Percentiles rank a stretch among this genome's conserved stretches.
These are phyloP conservation scores for Tortricodes alternella DNA, from an alignment of 2,888 invertebrate species.

Conservation along the genomic window DNA sequence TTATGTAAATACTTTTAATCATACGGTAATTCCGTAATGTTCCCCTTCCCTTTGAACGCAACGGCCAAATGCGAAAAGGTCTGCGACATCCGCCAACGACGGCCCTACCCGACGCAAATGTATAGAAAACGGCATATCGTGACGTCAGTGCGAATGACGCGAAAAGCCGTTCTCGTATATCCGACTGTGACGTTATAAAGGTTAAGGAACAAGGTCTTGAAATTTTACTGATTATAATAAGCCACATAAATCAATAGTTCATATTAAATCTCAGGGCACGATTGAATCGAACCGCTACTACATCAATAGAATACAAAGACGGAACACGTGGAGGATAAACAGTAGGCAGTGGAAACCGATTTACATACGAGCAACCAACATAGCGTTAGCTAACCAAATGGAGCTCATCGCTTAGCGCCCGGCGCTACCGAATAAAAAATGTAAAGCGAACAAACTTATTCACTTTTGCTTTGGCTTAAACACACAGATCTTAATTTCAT, in stretches of 20 bases:
- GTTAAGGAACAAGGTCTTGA: too few species aligned
- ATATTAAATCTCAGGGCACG: constrained; percentile 13
- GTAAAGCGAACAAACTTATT: constrained; percentile 37
- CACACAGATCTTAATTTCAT: constrained; percentile 21
- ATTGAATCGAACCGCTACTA: constrained; percentile 17
- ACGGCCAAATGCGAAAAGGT: too few species aligned
- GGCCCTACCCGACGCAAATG: too few species aligned
- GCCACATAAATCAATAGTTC: background rate
- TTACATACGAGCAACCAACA: constrained; percentile 27
- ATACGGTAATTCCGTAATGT: too few species aligned
- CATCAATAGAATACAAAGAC: constrained; percentile 18
- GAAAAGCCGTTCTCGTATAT: too few species aligned
- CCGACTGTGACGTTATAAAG: too few species aligned
- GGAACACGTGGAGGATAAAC: constrained; percentile 22
- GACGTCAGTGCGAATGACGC: too few species aligned
- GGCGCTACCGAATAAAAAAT: constrained; percentile 40
- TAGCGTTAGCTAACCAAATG: constrained; percentile 40
- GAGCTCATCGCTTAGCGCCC: constrained; percentile 40
- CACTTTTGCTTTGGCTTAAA: constrained; percentile 25
- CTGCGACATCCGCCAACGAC: too few species aligned
- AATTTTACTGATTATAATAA: too few species aligned
- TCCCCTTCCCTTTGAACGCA: too few species aligned
- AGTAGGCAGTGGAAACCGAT: constrained; percentile 22
- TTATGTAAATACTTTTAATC: too few species aligned
- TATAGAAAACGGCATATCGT: too few species aligned